A percentile compares a stretch with the other conserved stretches of the same genome.
Conservation (phyloP, 2,113 vertebrate species). For the Toxotes jaculatrix region DNA sequence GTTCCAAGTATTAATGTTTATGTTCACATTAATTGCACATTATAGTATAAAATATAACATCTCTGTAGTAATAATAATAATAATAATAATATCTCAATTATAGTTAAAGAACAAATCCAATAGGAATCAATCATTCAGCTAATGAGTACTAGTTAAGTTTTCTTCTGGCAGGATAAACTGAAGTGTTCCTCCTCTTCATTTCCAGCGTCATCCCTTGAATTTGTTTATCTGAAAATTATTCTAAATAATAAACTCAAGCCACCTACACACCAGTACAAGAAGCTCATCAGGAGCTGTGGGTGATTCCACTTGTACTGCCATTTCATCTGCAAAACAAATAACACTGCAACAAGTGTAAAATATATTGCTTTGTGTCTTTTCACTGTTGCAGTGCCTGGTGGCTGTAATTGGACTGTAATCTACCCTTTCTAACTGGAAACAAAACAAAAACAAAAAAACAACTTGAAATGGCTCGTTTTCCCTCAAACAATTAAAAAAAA, state of each 20-base stretch:
- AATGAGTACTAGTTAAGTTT: not conserved
- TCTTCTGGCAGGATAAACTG: slow-evolving; percentile 26
- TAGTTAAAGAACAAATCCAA: not conserved
- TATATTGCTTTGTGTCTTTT: slow-evolving; percentile 12
- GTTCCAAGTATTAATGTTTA: slow-evolving; percentile 2
- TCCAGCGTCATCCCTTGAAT: not conserved
- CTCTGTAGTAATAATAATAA: too few species aligned
- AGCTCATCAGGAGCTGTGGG: not conserved
- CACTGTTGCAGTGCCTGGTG: slow-evolving; percentile 12
- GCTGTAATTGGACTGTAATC: slow-evolving; percentile 24
- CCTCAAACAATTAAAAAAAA: slow-evolving; percentile 58
- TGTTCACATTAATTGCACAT: slow-evolving; percentile 5
- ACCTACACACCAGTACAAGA: slow-evolving; percentile 14
- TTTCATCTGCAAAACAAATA: slow-evolving; percentile 27
- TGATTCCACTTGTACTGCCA: slow-evolving; percentile 2
- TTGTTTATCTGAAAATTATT: slow-evolving; percentile 9
- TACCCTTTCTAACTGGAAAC: slow-evolving; percentile 70
- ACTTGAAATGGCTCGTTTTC: slow-evolving; percentile 65
- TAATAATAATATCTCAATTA: not conserved
- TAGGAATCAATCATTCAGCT: not conserved
- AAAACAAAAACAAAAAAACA: slow-evolving; percentile 40
- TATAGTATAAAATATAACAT: not conserved
- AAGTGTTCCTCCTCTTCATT: slow-evolving; percentile 33
- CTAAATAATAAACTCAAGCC: slow-evolving; percentile 10
- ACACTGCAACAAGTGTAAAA: slow-evolving; percentile 28